Evolutionary conservation across 2,113 vertebrate species (phyloP), one percentile per base, ranked within the genome.

Genomic region (Centropristis striata): DNA sequence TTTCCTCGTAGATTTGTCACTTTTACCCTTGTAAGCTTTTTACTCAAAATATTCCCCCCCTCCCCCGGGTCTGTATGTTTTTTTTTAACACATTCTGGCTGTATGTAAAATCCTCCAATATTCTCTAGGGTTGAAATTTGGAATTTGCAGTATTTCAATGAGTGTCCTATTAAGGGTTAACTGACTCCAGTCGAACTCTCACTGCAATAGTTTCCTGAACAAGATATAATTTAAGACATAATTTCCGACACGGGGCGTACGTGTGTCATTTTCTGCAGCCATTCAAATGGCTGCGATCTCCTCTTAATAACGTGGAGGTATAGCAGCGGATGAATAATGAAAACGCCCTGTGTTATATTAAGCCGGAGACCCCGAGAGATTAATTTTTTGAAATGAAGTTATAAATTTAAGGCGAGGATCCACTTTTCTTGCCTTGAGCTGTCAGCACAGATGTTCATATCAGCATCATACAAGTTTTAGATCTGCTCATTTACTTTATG

Each of bases 251-350:
- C 14, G 37, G 46, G 63, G n/a, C 71, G 5, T 16, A 5, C 4
- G 8, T 5, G 1, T 54, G 27, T 55, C 20, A 47, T 60, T 49
- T 75, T 23, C 57, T 44, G 25, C 3, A 32, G 13, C 42, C 1
- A 4, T 65, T 41, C 8, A 54, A 8, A 72, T 0, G 9, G 13
- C 63, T 61, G 21, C 6, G 20, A 49, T 41, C 55, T 47, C 23
- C 60, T 16, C n/a, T 36, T 9, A 8, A 27, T 32, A 8, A 32
- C n/a, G 36, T 20, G 14, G 28, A 47, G 39, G 49, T 4, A n/a
- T n/a, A 36, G 44, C 9, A 18, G 41, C 5, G 41, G 60, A 42
- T 58, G 44, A 79, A 32, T 39, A 63, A 79, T 79, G n/a, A 27
- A 59, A 18, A 14, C 4, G 8, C 37, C 60, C 55, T 41, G 53